These are phyloP conservation scores for Cladopsammia gracilis DNA, from an alignment of 64 coral and sea anemone species.

Conservation along the genomic window DNA sequence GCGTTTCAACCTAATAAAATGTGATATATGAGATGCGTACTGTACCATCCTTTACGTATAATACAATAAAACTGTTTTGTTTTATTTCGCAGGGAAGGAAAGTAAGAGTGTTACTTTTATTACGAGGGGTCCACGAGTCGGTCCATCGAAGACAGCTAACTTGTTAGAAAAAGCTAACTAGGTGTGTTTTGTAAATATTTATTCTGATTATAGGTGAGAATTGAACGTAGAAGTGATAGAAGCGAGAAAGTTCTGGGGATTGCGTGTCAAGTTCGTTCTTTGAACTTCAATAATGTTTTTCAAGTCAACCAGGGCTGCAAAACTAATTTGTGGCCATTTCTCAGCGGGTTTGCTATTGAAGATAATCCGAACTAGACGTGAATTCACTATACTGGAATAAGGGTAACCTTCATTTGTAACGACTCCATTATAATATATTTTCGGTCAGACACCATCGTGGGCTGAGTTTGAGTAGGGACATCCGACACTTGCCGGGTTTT, in stretches of 20 bases:
- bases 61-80: no score
- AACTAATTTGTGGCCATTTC: slow-evolving; percentile 13
- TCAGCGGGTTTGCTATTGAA: slow-evolving; percentile 12
- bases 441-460: no score
- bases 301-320: not conserved
- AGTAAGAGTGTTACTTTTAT: no score
- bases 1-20: not conserved
- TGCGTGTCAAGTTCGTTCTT: not conserved
- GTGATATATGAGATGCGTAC: not conserved
- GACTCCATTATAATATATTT: no score
- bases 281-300: not conserved
- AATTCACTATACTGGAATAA: not conserved
- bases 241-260: not conserved
- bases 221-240: not conserved
- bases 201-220: not conserved
- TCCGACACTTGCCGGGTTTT: no score
- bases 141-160: not conserved
- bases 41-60: no score
- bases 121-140: not conserved
- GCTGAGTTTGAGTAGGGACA: no score
- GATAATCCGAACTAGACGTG: not conserved
- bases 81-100: no score
- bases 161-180: not conserved
- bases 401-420: not conserved
- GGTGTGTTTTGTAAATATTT: not conserved